Evolutionary conservation across 2,113 vertebrate genomes (phyloP), one percentile per base, ranked within the genome.

Genomic region (Nibea albiflora): DNA sequence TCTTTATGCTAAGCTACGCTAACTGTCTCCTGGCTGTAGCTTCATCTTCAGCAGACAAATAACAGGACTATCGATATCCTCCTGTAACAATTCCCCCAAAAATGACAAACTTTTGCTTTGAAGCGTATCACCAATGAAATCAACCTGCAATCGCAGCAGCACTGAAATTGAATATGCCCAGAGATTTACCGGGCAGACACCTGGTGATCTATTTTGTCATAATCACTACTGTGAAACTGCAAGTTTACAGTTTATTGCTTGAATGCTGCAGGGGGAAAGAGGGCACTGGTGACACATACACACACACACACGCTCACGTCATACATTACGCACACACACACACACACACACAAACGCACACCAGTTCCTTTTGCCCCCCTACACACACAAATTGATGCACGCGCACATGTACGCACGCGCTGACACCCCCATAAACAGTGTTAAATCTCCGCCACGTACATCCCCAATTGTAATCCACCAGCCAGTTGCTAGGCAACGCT

Each of bases 401-500:
- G 69, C 35, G 31, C 42, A 17, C 16, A 73, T 16, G 9, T 28
- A 73, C 12, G 75, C 68, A 81, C 80, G 24, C 17, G 0, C 5
- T 24, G 49, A 80, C 65, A 77, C 73, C 69, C 85, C 70, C 56
- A 80, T 80, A 90, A 91, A 90, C 73, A 84, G 57, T 80, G 77
- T 84, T 89, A 90, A 92, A 88, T 90, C 90, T 86, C 72, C 68
- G 76, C 71, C 47, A 66, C 76, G 53, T 87, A 64, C 83, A 74
- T 50, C 84, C 79, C 87, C 78, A 79, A 84, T 87, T 75, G 85
- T 83, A 86, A 91, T 89, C 80, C n/a, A 4, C 74, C 84, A 74
- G 83, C 83, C 87, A 91, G 95, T 95, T 95, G 94, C 95, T 94
- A 95, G 87, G 95, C 93, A 94, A 95, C 94, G 68, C 78, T 78